phyloP scores from a whole-genome alignment of 2,888 invertebrate species.

The Drosophila emarginata region DNA sequence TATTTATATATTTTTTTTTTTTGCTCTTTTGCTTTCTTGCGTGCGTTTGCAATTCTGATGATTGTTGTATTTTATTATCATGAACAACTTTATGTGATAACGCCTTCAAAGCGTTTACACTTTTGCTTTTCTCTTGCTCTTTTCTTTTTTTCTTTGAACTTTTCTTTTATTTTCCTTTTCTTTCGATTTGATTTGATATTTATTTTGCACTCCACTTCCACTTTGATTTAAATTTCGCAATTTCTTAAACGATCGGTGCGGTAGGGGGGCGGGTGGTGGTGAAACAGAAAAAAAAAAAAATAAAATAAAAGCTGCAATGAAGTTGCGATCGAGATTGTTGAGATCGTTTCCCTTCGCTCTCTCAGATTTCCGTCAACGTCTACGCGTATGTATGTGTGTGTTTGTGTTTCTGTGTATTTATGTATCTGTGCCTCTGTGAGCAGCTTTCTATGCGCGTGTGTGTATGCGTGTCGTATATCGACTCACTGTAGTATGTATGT shows the following conservation, averaged over 20 bases:
- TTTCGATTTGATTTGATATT: slow-evolving; percentile 1
- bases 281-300: neutral
- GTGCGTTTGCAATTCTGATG: slow-evolving; percentile 16
- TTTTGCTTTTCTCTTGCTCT: slow-evolving; percentile 9
- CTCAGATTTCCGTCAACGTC: neutral
- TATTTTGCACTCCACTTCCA: slow-evolving; percentile 15
- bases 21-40: slow-evolving; percentile 24
- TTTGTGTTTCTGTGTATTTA: neutral
- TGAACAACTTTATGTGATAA: slow-evolving; percentile 14
- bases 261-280: neutral
- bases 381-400: neutral
- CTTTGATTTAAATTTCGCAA: slow-evolving; percentile 16
- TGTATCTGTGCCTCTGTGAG: slow-evolving; percentile 14
- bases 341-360: neutral
- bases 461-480: neutral
- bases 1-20: too few relatives aligned
- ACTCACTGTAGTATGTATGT: slow-evolving; percentile 7
- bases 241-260: slow-evolving; percentile 20
- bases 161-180: neutral
- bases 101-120: slow-evolving; percentile 6
- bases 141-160: neutral
- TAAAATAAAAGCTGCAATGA: slow-evolving; percentile 9
- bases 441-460: slow-evolving; percentile 36
- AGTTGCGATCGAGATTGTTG: slow-evolving; percentile 13
- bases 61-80: slow-evolving; percentile 12